These are phyloP conservation scores for Cinclus mexicanus DNA, from an alignment of 2,113 vertebrate species.

Conservation along the genomic window DNA sequence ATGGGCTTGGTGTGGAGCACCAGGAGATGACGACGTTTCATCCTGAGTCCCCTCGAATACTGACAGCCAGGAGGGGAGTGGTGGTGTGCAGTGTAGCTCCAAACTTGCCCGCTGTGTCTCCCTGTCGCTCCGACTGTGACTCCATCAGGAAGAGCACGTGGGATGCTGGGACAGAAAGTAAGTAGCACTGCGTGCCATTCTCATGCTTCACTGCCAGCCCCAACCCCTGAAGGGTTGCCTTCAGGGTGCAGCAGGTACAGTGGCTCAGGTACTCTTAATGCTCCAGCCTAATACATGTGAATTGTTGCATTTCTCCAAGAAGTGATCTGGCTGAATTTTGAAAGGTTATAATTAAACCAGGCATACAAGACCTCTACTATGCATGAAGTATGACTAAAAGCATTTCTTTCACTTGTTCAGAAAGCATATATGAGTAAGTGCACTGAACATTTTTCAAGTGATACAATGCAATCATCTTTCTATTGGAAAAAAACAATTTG, in stretches of 20 bases:
- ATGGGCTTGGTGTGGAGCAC: slow-evolving; percentile 82
- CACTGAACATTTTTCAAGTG: not conserved
- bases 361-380: not conserved
- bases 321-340: not conserved
- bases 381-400: not conserved
- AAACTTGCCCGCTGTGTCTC: slow-evolving; percentile 87
- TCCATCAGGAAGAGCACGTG: slow-evolving; percentile 91
- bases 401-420: not conserved
- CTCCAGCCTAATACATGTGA: not conserved
- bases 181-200: not conserved
- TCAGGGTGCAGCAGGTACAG: not conserved
- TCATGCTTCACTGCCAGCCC: rapidly evolving
- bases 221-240: not conserved
- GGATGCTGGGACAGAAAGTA: slow-evolving; percentile 86
- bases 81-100: slow-evolving; percentile 97
- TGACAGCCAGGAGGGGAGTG: slow-evolving; percentile 86
- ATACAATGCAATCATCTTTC: not conserved
- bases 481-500: not conserved
- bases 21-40: slow-evolving; percentile 98
- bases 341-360: not conserved
- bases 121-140: slow-evolving; percentile 92
- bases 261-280: not conserved
- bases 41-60: slow-evolving; percentile 89
- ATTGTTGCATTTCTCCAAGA: not conserved
- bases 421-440: not conserved